Evolutionary conservation across 2,888 invertebrate species (phyloP).

Genomic region (Vanessa cardui): DNA sequence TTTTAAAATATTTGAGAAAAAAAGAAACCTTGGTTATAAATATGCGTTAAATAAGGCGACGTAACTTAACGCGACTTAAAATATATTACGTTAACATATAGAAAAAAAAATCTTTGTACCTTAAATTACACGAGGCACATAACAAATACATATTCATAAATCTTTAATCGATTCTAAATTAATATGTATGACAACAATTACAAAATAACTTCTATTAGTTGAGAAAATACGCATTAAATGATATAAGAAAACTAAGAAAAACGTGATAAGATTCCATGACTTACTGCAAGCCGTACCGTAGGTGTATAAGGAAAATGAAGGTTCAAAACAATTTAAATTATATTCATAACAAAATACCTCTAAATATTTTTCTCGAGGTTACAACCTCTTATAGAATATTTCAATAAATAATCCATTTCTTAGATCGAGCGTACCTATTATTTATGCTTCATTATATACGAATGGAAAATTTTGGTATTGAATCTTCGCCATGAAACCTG

Average conservation of each 20-base stretch:
- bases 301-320: too few relatives aligned
- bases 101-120: not conserved
- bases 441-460: not conserved
- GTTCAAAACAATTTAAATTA: too few relatives aligned
- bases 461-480: slow-evolving; percentile 3
- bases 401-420: not conserved
- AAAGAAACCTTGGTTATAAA: too few relatives aligned
- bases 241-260: too few relatives aligned
- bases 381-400: not conserved
- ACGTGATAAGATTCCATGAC: too few relatives aligned
- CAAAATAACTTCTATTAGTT: not conserved
- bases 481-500: not conserved
- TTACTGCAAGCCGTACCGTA: too few relatives aligned
- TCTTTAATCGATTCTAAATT: not conserved
- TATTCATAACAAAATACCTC: too few relatives aligned
- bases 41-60: too few relatives aligned
- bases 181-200: not conserved
- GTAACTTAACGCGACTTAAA: too few relatives aligned
- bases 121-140: not conserved
- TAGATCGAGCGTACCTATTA: not conserved
- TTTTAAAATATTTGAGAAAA: too few relatives aligned
- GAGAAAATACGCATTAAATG: too few relatives aligned
- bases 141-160: not conserved
- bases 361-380: too few relatives aligned
- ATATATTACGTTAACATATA: not conserved